Percentiles rank a stretch among this genome's conserved stretches.
phyloP scores from a whole-genome alignment of 30 jellyfish, hydroid and myxozoan genomes.

The Cassiopea xamachana region DNA sequence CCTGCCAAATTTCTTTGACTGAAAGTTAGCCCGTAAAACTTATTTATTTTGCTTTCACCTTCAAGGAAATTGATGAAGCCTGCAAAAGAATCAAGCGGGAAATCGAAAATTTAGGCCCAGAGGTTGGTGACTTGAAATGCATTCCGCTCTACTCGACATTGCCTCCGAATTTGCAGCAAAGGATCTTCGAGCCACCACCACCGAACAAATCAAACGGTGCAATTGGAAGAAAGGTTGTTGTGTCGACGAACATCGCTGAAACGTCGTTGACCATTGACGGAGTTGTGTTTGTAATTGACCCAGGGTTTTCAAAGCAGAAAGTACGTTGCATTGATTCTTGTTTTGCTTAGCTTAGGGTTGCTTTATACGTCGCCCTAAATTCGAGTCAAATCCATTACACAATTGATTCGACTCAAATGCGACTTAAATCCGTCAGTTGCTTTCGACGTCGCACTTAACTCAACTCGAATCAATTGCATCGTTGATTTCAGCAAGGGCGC shows the following conservation, averaged over 20 bases:
- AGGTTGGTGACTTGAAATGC: conserved; percentile 98
- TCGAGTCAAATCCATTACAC: background rate
- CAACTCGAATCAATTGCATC: background rate
- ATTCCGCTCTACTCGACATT: conserved; percentile 98
- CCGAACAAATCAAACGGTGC: conserved; percentile 98
- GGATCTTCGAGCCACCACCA: conserved; percentile 98
- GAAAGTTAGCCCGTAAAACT: too few relatives aligned
- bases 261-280: conserved; percentile 99
- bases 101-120: conserved; percentile 98
- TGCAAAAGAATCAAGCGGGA: conserved; percentile 96
- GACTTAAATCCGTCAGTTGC: background rate
- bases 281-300: conserved; percentile 99
- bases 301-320: conserved; percentile 99
- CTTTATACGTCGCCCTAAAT: background rate
- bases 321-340: conserved; percentile 23
- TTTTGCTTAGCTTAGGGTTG: too few relatives aligned
- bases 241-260: conserved; percentile 99
- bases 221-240: conserved; percentile 97
- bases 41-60: background rate
- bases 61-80: conserved; percentile 99
- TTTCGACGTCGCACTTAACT: background rate
- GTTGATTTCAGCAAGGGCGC: too few relatives aligned
- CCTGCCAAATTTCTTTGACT: too few relatives aligned
- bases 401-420: background rate
- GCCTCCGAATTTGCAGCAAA: conserved; percentile 99